Conservation (phyloP, 2,888 invertebrate genomes). For the Dorcus parallelipipedus region DNA sequence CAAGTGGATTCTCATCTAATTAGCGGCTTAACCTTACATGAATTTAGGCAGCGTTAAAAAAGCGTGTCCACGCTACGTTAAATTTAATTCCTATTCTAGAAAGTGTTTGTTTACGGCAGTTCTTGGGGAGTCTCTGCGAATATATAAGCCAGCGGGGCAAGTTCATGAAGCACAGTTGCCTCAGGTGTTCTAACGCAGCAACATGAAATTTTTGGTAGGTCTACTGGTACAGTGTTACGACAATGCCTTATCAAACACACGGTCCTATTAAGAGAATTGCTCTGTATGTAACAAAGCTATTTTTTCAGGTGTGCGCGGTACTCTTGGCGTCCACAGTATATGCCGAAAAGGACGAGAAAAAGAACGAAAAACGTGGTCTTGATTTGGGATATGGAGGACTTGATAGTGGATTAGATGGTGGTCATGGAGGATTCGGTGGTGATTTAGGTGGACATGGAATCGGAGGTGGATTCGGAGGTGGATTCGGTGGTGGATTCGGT, state of each 20-base stretch:
- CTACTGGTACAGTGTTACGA: not conserved
- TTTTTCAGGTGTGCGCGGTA: conserved; percentile 16
- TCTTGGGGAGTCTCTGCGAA: not conserved
- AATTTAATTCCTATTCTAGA: no score
- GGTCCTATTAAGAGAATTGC: no score
- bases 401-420: conserved; percentile 4
- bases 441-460: conserved; percentile 3
- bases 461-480: conserved; percentile 12
- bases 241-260: not conserved
- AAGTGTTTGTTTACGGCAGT: no score
- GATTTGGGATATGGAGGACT: conserved; percentile 11
- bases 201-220: conserved; percentile 21
- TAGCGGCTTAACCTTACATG: no score
- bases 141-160: not conserved
- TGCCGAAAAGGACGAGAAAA: conserved; percentile 13
- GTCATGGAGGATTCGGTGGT: conserved; percentile 2
- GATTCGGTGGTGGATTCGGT: conserved; percentile 14
- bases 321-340: conserved; percentile 10
- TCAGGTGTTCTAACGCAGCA: conserved; percentile 22
- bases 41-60: no score
- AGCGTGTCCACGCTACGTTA: no score
- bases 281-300: no score
- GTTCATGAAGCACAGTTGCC: conserved; percentile 16
- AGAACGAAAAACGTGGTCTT: conserved; percentile 17
- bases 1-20: no score